These are phyloP conservation scores for Apteryx mantelli DNA, from an alignment of 2,113 vertebrate genomes.

Conservation along the genomic window DNA sequence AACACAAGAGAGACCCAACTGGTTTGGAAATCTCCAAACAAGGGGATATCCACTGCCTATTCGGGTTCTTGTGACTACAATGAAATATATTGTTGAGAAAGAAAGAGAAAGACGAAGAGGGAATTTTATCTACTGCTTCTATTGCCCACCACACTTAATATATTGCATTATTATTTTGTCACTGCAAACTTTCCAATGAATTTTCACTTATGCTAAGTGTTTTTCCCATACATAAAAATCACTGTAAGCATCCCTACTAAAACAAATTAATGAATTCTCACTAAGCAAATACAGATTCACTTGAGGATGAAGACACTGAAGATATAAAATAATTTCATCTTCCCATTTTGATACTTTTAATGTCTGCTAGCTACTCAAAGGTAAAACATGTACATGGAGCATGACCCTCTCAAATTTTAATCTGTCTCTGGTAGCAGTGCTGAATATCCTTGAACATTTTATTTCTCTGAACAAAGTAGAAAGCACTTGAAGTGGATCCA, in stretches of 20 bases:
- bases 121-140: not conserved
- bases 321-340: not conserved
- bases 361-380: not conserved
- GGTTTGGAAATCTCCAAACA: conserved; percentile 39
- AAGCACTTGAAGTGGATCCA: not conserved
- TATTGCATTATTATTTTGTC: not conserved
- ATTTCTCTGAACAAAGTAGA: not conserved
- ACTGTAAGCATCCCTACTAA: not conserved
- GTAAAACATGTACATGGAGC: accelerated
- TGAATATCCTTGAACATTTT: not conserved
- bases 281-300: not conserved
- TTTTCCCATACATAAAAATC: not conserved
- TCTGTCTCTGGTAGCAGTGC: not conserved
- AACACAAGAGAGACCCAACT: conserved; percentile 48
- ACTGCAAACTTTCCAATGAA: not conserved
- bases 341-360: not conserved
- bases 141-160: not conserved
- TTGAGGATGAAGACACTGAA: not conserved
- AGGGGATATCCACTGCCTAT: conserved; percentile 1
- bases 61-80: not conserved
- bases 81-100: not conserved
- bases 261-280: not conserved
- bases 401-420: not conserved
- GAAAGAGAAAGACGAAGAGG: not conserved
- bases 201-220: too few species aligned